Evolutionary conservation across 2,113 vertebrate species (phyloP), one percentile per base, ranked within the genome.

Genomic region (Malurus elegans): DNA sequence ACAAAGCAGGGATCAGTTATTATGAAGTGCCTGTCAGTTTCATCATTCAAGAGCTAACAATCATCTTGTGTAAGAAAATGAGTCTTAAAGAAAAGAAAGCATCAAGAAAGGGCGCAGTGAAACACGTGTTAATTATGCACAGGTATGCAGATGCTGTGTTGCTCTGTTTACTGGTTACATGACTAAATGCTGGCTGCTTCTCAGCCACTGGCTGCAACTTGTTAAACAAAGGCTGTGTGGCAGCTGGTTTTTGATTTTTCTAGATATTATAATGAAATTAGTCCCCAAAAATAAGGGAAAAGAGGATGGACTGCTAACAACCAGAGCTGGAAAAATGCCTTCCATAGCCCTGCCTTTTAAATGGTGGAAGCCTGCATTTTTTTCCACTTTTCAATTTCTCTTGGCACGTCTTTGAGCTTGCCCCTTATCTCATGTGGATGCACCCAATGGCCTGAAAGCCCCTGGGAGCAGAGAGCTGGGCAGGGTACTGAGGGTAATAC

Each of bases 41-140:
- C 2, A 1, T 79, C 71, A 38, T 69, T 70, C 4, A 1, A 25
- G 12, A 78, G 19, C 61, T 93, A 16, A 25, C 61, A 28, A 58
- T 64, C 8, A 65, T 40, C 57, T 61, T 20, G 13, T 57, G 66
- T 38, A 74, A 86, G 60, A 62, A 88, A 78, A 66, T 12, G 3
- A 64, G 26, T 51, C 25, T 44, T 47, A 9, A 3, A 54, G 56
- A 36, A n/a, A 73, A 62, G 70, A 54, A 88, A 31, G 10, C 3
- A 2, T 70, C 31, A 62, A 60, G 83, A 50, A 83, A n/a, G 64
- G 48, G 36, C 48, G n/a, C 34, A 48, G 24, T 10, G 56, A 74
- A 66, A 23, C 4, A 0, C 14, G 1, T 0, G 1, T 9, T 72
- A 61, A 4, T 69, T 17, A 21, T 17, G 48, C 61, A 32, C 19